Conservation (phyloP, 2,888 invertebrate species). For the Spodoptera picta region DNA sequence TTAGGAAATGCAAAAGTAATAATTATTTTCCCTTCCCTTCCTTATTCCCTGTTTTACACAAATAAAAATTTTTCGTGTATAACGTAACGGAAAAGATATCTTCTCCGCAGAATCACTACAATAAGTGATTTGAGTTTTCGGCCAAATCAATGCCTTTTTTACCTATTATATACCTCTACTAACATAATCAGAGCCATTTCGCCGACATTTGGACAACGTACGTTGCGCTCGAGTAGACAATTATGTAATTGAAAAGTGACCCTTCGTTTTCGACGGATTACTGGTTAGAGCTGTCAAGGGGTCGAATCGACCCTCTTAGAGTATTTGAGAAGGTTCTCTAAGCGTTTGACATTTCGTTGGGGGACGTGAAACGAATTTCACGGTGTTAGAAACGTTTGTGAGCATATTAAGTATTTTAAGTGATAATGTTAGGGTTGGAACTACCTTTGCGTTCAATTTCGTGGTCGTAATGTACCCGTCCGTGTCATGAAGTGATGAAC, state of each 20-base stretch:
- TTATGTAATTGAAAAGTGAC: conserved; percentile 74
- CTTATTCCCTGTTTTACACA: too few species aligned
- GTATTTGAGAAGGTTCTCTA: conserved; percentile 57
- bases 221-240: conserved; percentile 71
- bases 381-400: conserved; percentile 70
- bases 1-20: too few species aligned
- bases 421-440: conserved; percentile 56
- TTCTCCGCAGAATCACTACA: too few species aligned
- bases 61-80: too few species aligned
- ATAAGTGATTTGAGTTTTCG: too few species aligned
- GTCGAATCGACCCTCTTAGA: conserved; percentile 64
- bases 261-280: conserved; percentile 82
- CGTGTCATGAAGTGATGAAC: conserved; percentile 37
- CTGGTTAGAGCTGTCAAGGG: conserved; percentile 81
- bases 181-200: conserved; percentile 45
- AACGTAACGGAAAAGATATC: too few species aligned
- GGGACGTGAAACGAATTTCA: conserved; percentile 78
- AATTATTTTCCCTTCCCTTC: too few species aligned
- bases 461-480: conserved; percentile 52
- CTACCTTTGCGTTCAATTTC: conserved; percentile 47
- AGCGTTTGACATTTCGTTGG: conserved; percentile 73
- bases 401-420: conserved; percentile 70
- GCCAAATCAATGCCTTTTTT: conserved; percentile 9
- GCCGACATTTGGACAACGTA: conserved; percentile 65
- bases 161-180: too few species aligned